Evolutionary conservation across 2,113 vertebrate species (phyloP).

Genomic region (Heterotilapia buettikoferi): DNA sequence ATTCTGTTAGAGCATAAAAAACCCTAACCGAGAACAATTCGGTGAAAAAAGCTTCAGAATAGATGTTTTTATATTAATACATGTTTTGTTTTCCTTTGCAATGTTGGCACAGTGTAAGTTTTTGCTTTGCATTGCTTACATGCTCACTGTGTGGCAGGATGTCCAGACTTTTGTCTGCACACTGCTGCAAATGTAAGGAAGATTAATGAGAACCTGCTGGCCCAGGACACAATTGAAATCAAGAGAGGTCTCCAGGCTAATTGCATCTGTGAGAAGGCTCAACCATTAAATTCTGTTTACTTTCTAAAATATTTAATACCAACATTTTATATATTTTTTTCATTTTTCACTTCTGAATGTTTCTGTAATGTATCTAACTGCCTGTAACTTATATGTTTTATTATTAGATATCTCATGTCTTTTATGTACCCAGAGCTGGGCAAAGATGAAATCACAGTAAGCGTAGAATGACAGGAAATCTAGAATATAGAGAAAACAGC

Average conservation of each 20-base stretch:
- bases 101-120: neutral
- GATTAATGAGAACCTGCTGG: neutral
- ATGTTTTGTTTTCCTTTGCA: neutral
- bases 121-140: neutral
- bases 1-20: neutral
- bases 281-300: neutral
- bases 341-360: neutral
- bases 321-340: neutral
- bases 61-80: neutral
- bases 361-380: neutral
- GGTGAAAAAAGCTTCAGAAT: neutral
- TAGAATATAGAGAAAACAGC: neutral
- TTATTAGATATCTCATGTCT: neutral
- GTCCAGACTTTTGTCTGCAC: neutral
- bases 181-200: neutral
- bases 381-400: neutral
- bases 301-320: neutral
- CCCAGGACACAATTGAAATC: neutral
- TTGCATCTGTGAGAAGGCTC: neutral
- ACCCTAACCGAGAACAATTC: neutral
- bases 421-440: neutral
- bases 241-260: neutral
- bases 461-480: neutral
- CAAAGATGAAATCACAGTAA: neutral
- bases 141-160: neutral